phyloP scores from a whole-genome alignment of 2,113 vertebrate species.

The Epinephelus moara region DNA sequence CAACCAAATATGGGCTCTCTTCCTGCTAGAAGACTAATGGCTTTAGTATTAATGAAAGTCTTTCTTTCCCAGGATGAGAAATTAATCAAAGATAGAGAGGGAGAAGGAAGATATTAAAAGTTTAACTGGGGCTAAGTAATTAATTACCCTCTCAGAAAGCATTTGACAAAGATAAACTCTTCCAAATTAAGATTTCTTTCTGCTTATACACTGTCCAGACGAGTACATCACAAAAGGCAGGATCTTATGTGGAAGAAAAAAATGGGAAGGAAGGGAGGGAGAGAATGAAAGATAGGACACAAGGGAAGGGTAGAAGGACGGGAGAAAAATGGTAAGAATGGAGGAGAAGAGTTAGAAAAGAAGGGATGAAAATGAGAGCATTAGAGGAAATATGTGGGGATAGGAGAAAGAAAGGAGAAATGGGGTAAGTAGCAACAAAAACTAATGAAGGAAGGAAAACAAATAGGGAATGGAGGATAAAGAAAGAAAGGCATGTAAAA shows the following conservation, averaged over 20 bases:
- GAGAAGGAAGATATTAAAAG: constrained; percentile 86
- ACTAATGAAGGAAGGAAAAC: neutral
- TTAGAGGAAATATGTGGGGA: neutral
- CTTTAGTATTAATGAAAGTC: constrained; percentile 87
- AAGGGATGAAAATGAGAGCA: neutral
- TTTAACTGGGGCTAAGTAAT: constrained; percentile 82
- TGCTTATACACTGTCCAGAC: constrained; percentile 56
- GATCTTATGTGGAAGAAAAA: neutral
- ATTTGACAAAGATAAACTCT: constrained; percentile 79
- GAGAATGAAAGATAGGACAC: neutral
- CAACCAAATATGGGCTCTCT: constrained; percentile 79
- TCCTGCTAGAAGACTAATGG: constrained; percentile 83
- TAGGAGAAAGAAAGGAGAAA: neutral
- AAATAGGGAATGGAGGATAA: neutral
- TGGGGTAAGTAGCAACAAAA: neutral
- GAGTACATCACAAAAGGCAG: constrained; percentile 27
- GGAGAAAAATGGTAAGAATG: neutral
- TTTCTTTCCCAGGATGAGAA: constrained; percentile 79
- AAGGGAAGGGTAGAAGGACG: neutral
- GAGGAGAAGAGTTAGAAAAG: neutral
- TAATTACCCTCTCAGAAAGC: constrained; percentile 74
- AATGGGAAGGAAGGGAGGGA: too few species aligned
- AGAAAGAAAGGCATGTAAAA: neutral
- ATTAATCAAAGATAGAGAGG: constrained; percentile 84
- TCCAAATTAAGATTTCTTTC: constrained; percentile 63